These are phyloP conservation scores for Sciurus niger DNA, from an alignment of 2,113 vertebrate species.

Conservation along the genomic window DNA sequence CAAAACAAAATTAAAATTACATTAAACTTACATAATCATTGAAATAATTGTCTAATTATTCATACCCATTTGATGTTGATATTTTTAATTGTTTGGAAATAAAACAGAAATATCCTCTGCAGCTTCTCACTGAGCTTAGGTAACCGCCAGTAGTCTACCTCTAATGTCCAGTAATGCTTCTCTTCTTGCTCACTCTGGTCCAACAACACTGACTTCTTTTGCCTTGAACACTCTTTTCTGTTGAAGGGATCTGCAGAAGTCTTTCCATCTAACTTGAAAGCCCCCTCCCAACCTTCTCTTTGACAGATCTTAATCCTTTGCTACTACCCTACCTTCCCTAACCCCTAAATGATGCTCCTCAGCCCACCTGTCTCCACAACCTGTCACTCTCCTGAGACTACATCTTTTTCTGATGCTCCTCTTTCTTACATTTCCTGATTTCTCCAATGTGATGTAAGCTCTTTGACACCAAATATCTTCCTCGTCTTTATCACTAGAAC, in stretches of 20 bases:
- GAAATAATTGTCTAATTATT: conserved; percentile 83
- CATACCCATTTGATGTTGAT: conserved; percentile 88
- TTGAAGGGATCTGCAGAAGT: background rate
- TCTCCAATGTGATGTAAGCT: background rate
- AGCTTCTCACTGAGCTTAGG: background rate
- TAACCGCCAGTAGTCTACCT: no score
- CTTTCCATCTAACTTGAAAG: background rate
- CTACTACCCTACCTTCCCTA: background rate
- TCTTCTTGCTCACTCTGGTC: background rate
- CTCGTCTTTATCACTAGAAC: background rate
- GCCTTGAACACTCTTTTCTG: background rate
- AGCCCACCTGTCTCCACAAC: background rate
- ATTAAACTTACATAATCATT: conserved; percentile 84
- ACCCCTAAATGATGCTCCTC: fast-evolving
- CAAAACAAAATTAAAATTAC: conserved; percentile 80
- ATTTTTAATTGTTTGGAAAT: conserved; percentile 82
- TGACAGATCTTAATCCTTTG: background rate
- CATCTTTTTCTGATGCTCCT: background rate
- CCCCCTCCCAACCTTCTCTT: fast-evolving
- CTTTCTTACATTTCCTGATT: background rate
- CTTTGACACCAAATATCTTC: background rate
- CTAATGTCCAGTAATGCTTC: fast-evolving
- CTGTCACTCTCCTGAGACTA: background rate
- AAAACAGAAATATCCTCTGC: conserved; percentile 65
- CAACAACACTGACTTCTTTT: background rate